These are phyloP conservation scores for Lithobates pipiens DNA, from an alignment of 2,797 vertebrate species.

Conservation along the genomic window DNA sequence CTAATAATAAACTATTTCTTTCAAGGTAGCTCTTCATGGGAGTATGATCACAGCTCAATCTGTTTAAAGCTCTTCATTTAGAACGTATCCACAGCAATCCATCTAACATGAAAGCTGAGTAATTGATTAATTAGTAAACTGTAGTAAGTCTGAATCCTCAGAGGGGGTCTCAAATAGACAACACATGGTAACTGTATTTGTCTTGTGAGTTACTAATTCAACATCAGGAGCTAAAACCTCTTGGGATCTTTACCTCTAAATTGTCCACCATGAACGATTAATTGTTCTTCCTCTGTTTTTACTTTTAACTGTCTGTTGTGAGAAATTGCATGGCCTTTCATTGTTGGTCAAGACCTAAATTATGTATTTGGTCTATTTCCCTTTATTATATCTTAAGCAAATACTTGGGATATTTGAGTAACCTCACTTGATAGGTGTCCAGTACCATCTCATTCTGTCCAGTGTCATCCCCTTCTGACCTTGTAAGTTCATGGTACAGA, in stretches of 20 bases:
- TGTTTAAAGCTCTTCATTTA: not conserved
- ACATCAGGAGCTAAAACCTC: not conserved
- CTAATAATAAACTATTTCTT: not conserved
- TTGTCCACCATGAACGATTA: constrained; percentile 9
- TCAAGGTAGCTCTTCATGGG: not conserved
- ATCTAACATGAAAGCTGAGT: constrained; percentile 36
- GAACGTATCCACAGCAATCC: not conserved
- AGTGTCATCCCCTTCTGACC: constrained; percentile 31
- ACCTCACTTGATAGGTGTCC: constrained; percentile 27
- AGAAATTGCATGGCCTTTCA: constrained; percentile 20
- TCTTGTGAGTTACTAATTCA: constrained; percentile 13
- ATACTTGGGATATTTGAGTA: constrained; percentile 36
- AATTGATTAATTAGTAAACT: constrained; percentile 49
- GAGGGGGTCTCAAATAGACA: constrained; percentile 30
- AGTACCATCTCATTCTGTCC: constrained; percentile 22
- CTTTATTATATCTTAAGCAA: constrained; percentile 25
- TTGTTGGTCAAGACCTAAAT: constrained; percentile 13
- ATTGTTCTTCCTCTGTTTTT: constrained; percentile 4
- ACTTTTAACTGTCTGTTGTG: constrained; percentile 21
- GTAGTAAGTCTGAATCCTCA: constrained; percentile 4
- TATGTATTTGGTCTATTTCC: constrained; percentile 12
- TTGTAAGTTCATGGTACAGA: constrained; percentile 19
- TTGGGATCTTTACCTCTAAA: constrained; percentile 23
- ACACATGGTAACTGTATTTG: constrained; percentile 43
- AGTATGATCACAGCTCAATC: not conserved